Conservation (phyloP, 2,113 vertebrate genomes). For the Campylomormyrus tamandua region DNA sequence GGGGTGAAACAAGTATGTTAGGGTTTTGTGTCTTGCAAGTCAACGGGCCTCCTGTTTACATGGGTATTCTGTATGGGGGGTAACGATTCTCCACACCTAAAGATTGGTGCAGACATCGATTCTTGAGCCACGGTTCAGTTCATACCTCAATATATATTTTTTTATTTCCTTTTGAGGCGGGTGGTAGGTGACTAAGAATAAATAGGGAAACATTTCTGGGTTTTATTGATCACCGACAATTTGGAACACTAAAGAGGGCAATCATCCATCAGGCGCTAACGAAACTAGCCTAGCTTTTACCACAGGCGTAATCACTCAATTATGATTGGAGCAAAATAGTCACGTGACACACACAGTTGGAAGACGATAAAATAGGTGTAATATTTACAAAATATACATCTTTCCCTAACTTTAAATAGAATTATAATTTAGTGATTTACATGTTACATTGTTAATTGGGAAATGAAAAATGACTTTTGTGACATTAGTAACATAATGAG, state of each 20-base stretch:
- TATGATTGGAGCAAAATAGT: neutral
- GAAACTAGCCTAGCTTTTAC: neutral
- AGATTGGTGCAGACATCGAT: neutral
- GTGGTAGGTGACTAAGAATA: neutral
- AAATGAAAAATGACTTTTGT: neutral
- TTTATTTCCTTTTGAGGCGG: neutral
- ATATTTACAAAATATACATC: neutral
- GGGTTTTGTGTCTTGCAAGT: neutral
- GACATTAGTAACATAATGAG: neutral
- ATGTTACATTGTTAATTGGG: neutral
- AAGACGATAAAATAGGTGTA: neutral
- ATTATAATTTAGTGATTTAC: neutral
- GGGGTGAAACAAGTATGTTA: neutral
- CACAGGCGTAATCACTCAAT: neutral
- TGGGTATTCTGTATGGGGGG: neutral
- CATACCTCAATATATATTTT: neutral
- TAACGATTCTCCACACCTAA: neutral
- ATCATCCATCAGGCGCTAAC: neutral
- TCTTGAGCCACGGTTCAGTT: neutral
- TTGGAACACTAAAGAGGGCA: neutral
- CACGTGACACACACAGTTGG: neutral
- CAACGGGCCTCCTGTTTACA: neutral
- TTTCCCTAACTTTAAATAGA: neutral
- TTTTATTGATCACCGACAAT: neutral
- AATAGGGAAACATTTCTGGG: neutral